These are phyloP conservation scores for Olivierus martensii DNA, from an alignment of 1,140 invertebrate species.

Conservation along the genomic window DNA sequence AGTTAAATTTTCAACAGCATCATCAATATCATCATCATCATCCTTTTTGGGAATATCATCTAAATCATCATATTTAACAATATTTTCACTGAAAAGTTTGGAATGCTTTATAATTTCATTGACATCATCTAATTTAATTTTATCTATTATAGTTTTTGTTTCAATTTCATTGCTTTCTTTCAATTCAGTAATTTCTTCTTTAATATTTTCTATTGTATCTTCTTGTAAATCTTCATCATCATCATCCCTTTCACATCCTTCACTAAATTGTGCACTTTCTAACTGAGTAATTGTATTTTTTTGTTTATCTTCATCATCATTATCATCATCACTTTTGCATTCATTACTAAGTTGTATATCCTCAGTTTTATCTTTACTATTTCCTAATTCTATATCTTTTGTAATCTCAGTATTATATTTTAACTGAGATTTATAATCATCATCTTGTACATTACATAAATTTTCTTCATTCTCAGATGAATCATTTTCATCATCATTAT, in stretches of 20 bases:
- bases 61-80: background rate
- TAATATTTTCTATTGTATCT: background rate
- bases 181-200: background rate
- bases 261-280: background rate
- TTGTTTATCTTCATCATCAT: background rate
- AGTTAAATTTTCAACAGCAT: background rate
- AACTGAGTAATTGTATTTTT: background rate
- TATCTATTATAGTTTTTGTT: background rate
- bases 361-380: background rate
- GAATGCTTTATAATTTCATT: conserved; percentile 1
- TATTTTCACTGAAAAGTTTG: background rate
- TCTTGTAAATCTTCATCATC: background rate
- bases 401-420: background rate
- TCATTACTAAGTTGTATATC: background rate
- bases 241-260: background rate
- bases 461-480: background rate
- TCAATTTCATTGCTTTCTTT: background rate
- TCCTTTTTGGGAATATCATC: background rate
- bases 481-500: background rate
- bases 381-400: background rate
- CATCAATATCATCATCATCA: background rate
- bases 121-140: conserved; percentile 3
- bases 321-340: background rate
- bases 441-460: too few relatives aligned
- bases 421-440: too few relatives aligned